These are phyloP conservation scores for Frankliniella fusca DNA, from an alignment of 2,888 invertebrate genomes.

Conservation along the genomic window DNA sequence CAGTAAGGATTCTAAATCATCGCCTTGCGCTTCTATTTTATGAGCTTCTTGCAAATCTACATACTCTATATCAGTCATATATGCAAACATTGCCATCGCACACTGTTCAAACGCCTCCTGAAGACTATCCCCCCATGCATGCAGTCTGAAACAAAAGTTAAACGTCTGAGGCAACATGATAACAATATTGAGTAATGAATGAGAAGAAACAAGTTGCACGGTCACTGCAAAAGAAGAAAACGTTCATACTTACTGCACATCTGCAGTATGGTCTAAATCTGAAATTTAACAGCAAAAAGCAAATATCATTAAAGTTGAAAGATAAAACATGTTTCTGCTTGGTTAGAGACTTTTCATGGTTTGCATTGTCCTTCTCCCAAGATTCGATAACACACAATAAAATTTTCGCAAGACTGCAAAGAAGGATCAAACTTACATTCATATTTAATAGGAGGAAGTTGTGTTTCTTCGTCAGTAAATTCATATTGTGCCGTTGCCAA, in stretches of 20 bases:
- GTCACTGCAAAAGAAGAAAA: not conserved
- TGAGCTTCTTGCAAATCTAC: slow-evolving; percentile 76
- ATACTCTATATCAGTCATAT: slow-evolving; percentile 86
- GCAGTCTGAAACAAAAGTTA: slow-evolving; percentile 58
- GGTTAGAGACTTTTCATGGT: too few species aligned
- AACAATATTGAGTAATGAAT: not conserved
- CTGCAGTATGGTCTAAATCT: slow-evolving; percentile 97
- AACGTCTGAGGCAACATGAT: too few species aligned
- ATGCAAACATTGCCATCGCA: slow-evolving; percentile 94
- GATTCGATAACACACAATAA: too few species aligned
- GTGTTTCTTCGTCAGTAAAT: slow-evolving; percentile 59
- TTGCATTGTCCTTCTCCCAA: too few species aligned
- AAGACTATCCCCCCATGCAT: slow-evolving; percentile 85
- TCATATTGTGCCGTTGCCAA: slow-evolving; percentile 39
- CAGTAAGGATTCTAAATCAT: slow-evolving; percentile 82
- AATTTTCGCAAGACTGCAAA: too few species aligned
- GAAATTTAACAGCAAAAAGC: slow-evolving; percentile 45
- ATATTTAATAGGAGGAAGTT: slow-evolving; percentile 65
- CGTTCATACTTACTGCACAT: slow-evolving; percentile 83
- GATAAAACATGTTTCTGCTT: not conserved
- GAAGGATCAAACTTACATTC: slow-evolving; percentile 62
- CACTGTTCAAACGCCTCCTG: slow-evolving; percentile 92
- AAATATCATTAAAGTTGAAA: not conserved
- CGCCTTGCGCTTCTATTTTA: slow-evolving; percentile 80
- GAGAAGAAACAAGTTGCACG: too few species aligned